Evolutionary conservation across 1,140 invertebrate species (phyloP).

Genomic region (Cyrtorhinus lividipennis): DNA sequence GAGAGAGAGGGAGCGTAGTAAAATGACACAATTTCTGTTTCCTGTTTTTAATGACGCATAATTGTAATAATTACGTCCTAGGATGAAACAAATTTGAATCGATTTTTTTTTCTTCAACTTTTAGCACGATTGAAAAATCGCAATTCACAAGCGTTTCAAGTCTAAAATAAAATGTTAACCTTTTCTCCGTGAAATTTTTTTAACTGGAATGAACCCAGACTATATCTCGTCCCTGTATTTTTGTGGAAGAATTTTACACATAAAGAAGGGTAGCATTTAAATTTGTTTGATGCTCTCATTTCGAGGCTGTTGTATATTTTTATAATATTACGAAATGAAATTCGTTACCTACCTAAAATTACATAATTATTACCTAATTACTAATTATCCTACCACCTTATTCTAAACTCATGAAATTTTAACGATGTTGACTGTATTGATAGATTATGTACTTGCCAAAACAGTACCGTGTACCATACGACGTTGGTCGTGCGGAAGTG

Average conservation of each 20-base stretch:
- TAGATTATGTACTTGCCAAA: too few relatives aligned
- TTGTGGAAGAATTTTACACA: background rate
- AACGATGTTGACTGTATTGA: too few relatives aligned
- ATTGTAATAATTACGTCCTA: background rate
- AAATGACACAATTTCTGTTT: background rate
- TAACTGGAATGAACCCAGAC: background rate
- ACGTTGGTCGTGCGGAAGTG: too few relatives aligned
- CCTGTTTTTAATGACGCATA: background rate
- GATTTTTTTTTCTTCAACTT: background rate
- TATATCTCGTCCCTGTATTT: background rate
- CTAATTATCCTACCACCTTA: too few relatives aligned
- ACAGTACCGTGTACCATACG: too few relatives aligned
- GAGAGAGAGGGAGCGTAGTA: background rate
- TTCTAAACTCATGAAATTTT: too few relatives aligned
- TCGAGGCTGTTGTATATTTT: background rate
- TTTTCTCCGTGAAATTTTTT: background rate
- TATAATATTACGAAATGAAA: too few relatives aligned
- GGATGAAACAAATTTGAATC: background rate
- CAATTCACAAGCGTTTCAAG: background rate
- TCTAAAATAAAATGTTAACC: background rate
- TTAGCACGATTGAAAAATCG: background rate
- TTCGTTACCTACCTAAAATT: too few relatives aligned
- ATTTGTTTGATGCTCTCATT: background rate
- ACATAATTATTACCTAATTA: too few relatives aligned
- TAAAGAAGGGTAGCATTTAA: background rate